Percentiles rank a stretch among this genome's conserved stretches.
Conservation (phyloP, 1,140 invertebrate genomes). For the Armadillidium nasatum region DNA sequence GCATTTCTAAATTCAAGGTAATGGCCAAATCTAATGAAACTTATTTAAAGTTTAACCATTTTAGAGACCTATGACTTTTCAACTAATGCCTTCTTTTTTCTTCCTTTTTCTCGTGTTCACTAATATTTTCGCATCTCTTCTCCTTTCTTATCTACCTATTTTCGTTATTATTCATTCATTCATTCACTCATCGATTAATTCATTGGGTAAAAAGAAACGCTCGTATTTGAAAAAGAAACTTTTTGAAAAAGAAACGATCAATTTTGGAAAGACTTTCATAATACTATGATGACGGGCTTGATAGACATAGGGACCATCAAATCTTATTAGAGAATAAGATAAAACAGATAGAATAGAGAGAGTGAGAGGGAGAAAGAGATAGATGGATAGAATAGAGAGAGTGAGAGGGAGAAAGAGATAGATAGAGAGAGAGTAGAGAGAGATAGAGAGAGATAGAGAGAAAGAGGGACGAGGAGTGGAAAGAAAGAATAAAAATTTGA, state of each 20-base stretch:
- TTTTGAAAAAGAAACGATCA: not conserved
- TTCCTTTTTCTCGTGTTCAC: too few relatives aligned
- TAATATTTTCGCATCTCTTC: too few relatives aligned
- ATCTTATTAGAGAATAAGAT: not conserved
- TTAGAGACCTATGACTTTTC: not conserved
- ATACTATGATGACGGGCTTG: not conserved
- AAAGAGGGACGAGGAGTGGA: not conserved
- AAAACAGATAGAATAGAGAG: too few relatives aligned
- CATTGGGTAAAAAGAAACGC: too few relatives aligned
- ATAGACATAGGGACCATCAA: conserved; percentile 1
- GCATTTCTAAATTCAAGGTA: conserved; percentile 5
- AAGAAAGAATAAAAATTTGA: not conserved
- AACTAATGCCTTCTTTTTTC: too few relatives aligned
- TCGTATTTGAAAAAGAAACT: too few relatives aligned
- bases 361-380: too few relatives aligned
- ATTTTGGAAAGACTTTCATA: not conserved
- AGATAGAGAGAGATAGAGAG: not conserved
- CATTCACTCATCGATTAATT: too few relatives aligned
- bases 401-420: too few relatives aligned
- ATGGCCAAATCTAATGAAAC: conserved; percentile 7
- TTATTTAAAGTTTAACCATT: conserved; percentile 14
- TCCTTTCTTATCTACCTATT: too few relatives aligned
- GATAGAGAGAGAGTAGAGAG: not conserved
- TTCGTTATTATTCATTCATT: too few relatives aligned
- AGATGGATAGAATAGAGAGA: too few relatives aligned